A percentile compares a stretch with the other conserved stretches of the same genome.
These are phyloP conservation scores for Aurelia coerulea DNA, from an alignment of 30 jellyfish, hydroid and myxozoan species.

Conservation along the genomic window DNA sequence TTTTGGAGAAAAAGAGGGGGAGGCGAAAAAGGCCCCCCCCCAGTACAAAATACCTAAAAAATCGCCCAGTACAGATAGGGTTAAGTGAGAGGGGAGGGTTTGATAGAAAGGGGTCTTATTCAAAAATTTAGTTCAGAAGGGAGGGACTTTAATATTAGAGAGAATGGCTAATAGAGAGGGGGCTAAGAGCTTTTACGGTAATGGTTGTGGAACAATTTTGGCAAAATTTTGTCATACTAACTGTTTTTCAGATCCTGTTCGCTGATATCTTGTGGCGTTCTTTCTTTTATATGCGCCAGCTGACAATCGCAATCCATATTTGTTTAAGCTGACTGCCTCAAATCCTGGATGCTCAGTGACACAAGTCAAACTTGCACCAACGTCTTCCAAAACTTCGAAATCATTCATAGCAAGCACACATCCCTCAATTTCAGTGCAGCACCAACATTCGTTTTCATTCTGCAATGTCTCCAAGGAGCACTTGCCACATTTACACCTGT, in stretches of 20 bases:
- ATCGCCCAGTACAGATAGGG: too few species aligned
- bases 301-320: background rate
- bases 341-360: slow-evolving; percentile 38
- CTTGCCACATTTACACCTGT: slow-evolving; percentile 36
- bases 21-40: too few species aligned
- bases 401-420: background rate
- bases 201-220: too few species aligned
- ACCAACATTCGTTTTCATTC: background rate
- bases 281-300: background rate
- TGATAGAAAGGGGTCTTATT: too few species aligned
- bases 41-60: too few species aligned
- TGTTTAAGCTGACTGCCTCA: background rate
- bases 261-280: background rate
- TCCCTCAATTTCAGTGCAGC: slow-evolving; percentile 38
- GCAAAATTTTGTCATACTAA: background rate
- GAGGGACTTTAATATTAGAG: too few species aligned
- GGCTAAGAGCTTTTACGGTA: too few species aligned
- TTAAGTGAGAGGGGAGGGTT: too few species aligned
- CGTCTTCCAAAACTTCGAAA: slow-evolving; percentile 3
- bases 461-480: background rate
- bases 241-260: slow-evolving; percentile 4
- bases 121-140: too few species aligned
- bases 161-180: too few species aligned
- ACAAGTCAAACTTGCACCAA: background rate
- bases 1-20: too few species aligned